Base-by-base conservation (phyloP, 2,797 vertebrate species). In the Oophaga sylvatica region DNA sequence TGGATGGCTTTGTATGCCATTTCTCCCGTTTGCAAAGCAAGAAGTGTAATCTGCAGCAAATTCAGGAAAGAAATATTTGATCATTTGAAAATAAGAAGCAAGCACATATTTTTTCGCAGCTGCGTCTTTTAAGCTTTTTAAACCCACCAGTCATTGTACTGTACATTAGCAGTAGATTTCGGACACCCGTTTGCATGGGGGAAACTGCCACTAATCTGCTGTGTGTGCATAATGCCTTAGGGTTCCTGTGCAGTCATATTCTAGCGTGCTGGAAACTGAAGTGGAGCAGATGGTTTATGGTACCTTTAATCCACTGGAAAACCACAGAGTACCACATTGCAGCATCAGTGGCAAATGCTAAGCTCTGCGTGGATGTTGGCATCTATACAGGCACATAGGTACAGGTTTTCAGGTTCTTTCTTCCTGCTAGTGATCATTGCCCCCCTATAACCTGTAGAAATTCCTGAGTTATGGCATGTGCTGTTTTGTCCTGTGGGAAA, bases 361-460 rank as follows among this genome's bases (percentile, higher is more conserved):
- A 62, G 17, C 19, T 62, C 19, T 20, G 19, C 17, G 19, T 48
- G 6, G 45, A 48, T 48, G 45, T 9, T 9, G 8, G 45, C 45
- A 48, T 48, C 45, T 48, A 9, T 9, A 53, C 11, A 53, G 8
- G 48, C 48, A 53, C 48, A 10, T 7, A 53, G 48, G 48, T 53
- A 82, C 79, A 86, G 60, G 53, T 68, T 62, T 71, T 86, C 13
- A 48, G 48, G 53, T 48, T 70, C 11, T 59, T 41, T 41, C 35
- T 41, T 41, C 35, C 35, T 53, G 26, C 26, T 73, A 76, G 68
- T 82, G 56, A 26, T 16, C 20, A 57, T 48, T 79, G 63, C 88
- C 88, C 84, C 88, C 63, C 80, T 29, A 80, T 89, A 89, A 89
- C 88, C 84, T 89, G 80, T 83, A n/a, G 11, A 86, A 63, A 89